Conservation (phyloP, 2,888 invertebrate species). For the Fragum whitleyi region DNA sequence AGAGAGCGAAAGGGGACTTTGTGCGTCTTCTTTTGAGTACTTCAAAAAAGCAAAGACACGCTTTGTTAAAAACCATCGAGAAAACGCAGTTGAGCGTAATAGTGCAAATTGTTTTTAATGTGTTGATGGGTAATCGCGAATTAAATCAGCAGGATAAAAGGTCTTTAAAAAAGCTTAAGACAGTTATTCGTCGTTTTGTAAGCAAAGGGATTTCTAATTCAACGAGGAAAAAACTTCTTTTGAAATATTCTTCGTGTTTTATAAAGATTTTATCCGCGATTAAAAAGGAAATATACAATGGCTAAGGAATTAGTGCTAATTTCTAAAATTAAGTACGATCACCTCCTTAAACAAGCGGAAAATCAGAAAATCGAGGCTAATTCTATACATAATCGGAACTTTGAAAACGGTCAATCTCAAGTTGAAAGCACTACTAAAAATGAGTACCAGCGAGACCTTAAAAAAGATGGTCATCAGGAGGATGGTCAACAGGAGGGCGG, state of each 20-base stretch:
- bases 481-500: neutral
- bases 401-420: neutral
- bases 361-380: neutral
- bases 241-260: slow-evolving; percentile 9
- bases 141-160: slow-evolving; percentile 4
- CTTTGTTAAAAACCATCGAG: slow-evolving; percentile 36
- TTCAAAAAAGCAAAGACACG: slow-evolving; percentile 2
- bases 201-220: neutral
- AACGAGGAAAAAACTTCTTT: slow-evolving; percentile 23
- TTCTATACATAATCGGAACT: neutral
- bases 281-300: slow-evolving; percentile 29
- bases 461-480: neutral
- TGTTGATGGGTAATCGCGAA: slow-evolving; percentile 20
- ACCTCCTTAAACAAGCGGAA: slow-evolving; percentile 9
- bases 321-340: slow-evolving; percentile 27
- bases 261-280: slow-evolving; percentile 9
- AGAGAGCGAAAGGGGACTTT: slow-evolving; percentile 35
- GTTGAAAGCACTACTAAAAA: neutral
- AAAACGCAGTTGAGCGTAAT: slow-evolving; percentile 32
- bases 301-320: slow-evolving; percentile 41
- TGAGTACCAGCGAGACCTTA: neutral
- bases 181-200: slow-evolving; percentile 29
- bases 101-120: slow-evolving; percentile 37
- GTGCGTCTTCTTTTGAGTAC: slow-evolving; percentile 36
- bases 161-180: slow-evolving; percentile 25